Evolutionary conservation across 2,797 vertebrate genomes (phyloP), one percentile per base, ranked within the genome.

Genomic region (Halcyon smyrnensis): DNA sequence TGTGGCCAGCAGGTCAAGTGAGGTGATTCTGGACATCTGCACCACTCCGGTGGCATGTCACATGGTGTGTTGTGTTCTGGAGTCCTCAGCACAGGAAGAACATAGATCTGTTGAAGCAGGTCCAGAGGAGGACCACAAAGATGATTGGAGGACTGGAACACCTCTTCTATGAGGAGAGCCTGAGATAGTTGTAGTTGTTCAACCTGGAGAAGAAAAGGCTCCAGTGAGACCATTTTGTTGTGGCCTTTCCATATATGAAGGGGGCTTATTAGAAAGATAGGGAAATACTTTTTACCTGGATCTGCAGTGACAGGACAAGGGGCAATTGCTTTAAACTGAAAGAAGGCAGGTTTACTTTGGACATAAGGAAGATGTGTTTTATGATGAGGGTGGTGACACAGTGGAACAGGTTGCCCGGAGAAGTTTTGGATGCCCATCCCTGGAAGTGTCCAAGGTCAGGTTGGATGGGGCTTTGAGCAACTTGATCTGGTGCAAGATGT

Each of bases 1-100:
- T 1, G 0, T 67, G 20, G 1, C 24, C 39, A 68, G 30, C 39
- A 60, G 34, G 39, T 21, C 0, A 1, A 54, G 37, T 28, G n/a
- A 37, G 23, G 6, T 39, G 45, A 59, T 62, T 60, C 24, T 62
- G 1, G 5, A 25, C 14, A 19, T 36, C n/a, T 74, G 4, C 19
- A 45, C 15, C 2, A 1, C 41, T 54, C 19, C 60, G 0, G 1
- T 30, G 46, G 37, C n/a, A 46, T 20, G 24, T 11, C 7, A 16
- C 13, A 21, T 69, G 70, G 15, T 60, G 53, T 1, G 0, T 30
- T 6, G 15, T 48, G 24, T 17, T 45, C 37, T 53, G 46, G 14
- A 12, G n/a, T 11, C 28, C 21, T 3, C 28, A 75, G 6, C 24
- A 34, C 3, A 67, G 3, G n/a, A 30, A 21, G 17, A 25, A 51